A percentile compares a stretch with the other conserved stretches of the same genome.
Conservation (phyloP, 2,888 invertebrate genomes). For the Leucophora obtusa region DNA sequence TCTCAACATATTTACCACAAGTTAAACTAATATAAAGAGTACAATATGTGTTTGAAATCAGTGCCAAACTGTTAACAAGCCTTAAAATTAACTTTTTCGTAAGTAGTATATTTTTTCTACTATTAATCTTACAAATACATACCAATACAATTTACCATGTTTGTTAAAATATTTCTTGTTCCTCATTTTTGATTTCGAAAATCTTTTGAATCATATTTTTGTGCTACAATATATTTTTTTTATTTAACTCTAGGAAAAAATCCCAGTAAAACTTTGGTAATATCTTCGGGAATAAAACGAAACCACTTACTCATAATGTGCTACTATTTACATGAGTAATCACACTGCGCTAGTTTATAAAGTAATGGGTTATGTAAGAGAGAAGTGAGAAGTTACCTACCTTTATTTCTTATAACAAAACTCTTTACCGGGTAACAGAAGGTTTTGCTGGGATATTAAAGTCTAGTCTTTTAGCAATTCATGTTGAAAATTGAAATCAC, state of each 20-base stretch:
- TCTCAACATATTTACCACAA: no score
- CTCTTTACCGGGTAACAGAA: no score
- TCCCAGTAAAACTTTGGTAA: no score
- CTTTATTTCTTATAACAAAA: no score
- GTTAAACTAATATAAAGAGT: not conserved
- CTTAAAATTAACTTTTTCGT: not conserved
- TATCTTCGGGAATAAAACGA: no score
- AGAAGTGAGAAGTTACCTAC: no score
- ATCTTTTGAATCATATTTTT: not conserved
- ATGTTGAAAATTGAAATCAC: conserved; percentile 61
- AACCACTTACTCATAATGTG: no score
- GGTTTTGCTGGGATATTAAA: no score
- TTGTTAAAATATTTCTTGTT: not conserved
- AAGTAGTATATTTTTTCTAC: not conserved
- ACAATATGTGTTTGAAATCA: not conserved
- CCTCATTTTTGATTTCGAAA: not conserved
- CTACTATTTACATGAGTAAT: no score
- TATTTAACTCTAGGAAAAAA: not conserved
- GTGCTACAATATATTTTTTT: not conserved
- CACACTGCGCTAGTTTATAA: no score
- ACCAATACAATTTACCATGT: not conserved
- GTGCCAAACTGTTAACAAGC: not conserved
- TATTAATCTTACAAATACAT: not conserved
- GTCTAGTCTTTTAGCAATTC: conserved; percentile 42
- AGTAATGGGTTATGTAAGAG: no score